Evolutionary conservation across 2,888 invertebrate genomes (phyloP), one percentile per base, ranked within the genome.

Genomic region (Lochmaea capreae): DNA sequence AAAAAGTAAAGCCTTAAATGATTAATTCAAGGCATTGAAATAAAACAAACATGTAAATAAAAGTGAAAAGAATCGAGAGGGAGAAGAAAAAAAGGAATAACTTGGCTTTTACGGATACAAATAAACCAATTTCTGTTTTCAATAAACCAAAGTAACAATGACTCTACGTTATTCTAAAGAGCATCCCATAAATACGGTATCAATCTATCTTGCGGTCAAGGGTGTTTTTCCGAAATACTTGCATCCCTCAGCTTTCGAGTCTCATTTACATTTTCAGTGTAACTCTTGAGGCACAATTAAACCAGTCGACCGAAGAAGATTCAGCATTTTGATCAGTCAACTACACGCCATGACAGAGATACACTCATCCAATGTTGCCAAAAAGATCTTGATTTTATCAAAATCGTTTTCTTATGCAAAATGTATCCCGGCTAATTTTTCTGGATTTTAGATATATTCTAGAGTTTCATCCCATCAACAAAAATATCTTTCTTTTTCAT

Each of bases 131-230:
- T 77, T 78, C 79, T 76, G 76, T 81, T 81, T 78, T 78, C 80
- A 82, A 81, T 82, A 81, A 75, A 77, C 71, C 79, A 79, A 81
- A 82, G 81, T 82, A 82, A 80, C 81, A 83, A 83, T 84, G 84
- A 84, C 83, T 82, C 79, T 80, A 82, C 83, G 79, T 81, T 84
- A 84, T 83, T 83, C 84, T 79, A 79, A 82, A 81, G 75, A 81
- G 79, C 80, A 73, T 66, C 43, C 76, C 76, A 82, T 82, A 81
- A 82, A 82, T 82, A 82, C 79, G 76, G 77, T 81, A 83, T 82
- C 84, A 81, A 83, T 84, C 82, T 79, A 83, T 84, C 84, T 83
- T 83, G 80, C 78, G 83, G 83, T 82, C 82, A 83, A 83, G 79
- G 82, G 82, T 83, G 78, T 77, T 80, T 80, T 71, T 71, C 43